Percentiles rank a stretch among this genome's conserved stretches.
phyloP scores from a whole-genome alignment of 2,888 invertebrate species.

The Odontomyia ornata region DNA sequence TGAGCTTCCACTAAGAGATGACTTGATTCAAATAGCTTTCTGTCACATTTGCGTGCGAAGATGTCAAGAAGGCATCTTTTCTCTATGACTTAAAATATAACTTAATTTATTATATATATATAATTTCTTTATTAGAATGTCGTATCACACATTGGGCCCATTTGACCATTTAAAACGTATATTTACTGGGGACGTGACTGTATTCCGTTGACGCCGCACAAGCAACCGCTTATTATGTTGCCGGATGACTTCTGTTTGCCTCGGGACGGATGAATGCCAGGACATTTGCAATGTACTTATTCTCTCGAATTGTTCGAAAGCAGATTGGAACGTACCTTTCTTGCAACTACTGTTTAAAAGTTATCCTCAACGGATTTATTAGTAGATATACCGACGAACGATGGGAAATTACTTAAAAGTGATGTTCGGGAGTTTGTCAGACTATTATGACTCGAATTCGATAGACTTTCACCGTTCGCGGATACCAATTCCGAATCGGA shows the following conservation, averaged over 20 bases:
- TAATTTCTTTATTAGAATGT: too few species aligned
- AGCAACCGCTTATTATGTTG: neutral
- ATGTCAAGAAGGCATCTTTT: too few species aligned
- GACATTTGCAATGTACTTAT: slow-evolving; percentile 43
- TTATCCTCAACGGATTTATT: neutral
- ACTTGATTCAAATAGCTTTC: too few species aligned
- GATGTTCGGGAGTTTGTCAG: neutral
- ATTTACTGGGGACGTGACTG: slow-evolving; percentile 3
- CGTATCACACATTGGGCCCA: slow-evolving; percentile 54
- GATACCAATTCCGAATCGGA: neutral
- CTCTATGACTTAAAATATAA: too few species aligned
- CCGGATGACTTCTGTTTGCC: neutral
- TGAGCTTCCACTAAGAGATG: too few species aligned
- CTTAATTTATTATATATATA: too few species aligned
- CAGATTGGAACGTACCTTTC: slow-evolving; percentile 52
- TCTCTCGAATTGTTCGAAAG: slow-evolving; percentile 52
- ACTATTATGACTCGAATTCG: slow-evolving; percentile 12
- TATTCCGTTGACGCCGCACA: neutral
- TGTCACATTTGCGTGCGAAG: too few species aligned
- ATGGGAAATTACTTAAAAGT: neutral
- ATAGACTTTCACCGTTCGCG: slow-evolving; percentile 47
- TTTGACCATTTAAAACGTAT: slow-evolving; percentile 48
- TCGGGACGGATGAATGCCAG: neutral
- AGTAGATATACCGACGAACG: neutral
- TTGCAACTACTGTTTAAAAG: neutral